Percentiles rank a stretch among this genome's conserved stretches.
Evolutionary conservation across 2,113 vertebrate species (phyloP).

Genomic region (Sus scrofa): DNA sequence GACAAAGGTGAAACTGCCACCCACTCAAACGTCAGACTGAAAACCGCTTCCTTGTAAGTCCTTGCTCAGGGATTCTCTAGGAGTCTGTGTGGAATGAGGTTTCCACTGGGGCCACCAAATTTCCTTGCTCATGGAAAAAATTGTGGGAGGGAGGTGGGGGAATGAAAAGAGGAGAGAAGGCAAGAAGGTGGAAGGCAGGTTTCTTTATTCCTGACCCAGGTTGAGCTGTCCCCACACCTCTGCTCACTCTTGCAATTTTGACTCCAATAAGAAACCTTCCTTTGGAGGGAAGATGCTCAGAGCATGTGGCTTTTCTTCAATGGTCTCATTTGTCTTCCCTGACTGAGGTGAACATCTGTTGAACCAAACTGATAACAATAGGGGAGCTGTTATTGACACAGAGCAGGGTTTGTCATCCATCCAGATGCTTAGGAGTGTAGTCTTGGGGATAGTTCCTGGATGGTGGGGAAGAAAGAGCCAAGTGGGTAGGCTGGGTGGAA

Average conservation of each 20-base stretch:
- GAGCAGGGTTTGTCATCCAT: background rate
- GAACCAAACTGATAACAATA: constrained; percentile 75
- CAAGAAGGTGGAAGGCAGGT: fast-evolving
- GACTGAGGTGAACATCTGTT: constrained; percentile 80
- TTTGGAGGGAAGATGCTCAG: constrained; percentile 7
- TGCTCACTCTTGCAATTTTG: constrained; percentile 19
- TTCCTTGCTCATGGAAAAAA: background rate
- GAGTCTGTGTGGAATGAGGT: background rate
- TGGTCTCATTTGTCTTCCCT: constrained; percentile 78
- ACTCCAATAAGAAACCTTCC: constrained; percentile 67
- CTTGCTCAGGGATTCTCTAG: background rate
- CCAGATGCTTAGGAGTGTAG: constrained; percentile 31
- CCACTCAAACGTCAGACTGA: background rate
- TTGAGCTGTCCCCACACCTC: background rate
- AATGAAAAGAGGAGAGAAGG: fast-evolving
- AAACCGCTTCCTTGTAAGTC: background rate
- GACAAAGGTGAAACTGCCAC: background rate
- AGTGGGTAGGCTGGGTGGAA: background rate
- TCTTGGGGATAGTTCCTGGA: background rate
- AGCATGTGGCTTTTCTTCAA: constrained; percentile 59
- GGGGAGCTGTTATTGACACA: constrained; percentile 44
- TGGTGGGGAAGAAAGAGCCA: background rate
- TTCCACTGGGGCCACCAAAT: background rate
- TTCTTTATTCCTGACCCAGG: background rate
- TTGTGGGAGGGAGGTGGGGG: fast-evolving